A percentile compares a stretch with the other conserved stretches of the same genome.
These are phyloP conservation scores for Staurois parvus DNA, from an alignment of 2,797 vertebrate species.

Conservation along the genomic window DNA sequence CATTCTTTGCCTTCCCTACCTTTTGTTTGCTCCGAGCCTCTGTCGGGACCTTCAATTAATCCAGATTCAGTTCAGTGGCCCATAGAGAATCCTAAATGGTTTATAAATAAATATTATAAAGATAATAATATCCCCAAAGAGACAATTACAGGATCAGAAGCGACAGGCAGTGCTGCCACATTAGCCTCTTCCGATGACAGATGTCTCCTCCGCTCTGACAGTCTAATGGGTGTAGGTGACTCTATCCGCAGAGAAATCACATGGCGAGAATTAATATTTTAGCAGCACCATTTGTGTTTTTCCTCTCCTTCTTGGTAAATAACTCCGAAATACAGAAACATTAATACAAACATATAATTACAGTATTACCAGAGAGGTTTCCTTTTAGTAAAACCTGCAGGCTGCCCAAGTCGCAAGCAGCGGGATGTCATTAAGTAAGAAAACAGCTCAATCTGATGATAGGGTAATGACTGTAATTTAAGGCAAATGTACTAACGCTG, in stretches of 20 bases:
- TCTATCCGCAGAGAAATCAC: background rate
- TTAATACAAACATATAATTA: slow-evolving; percentile 49
- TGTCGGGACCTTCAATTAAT: background rate
- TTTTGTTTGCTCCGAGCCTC: background rate
- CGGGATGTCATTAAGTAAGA: slow-evolving; percentile 40
- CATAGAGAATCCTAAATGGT: background rate
- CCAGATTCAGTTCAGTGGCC: background rate
- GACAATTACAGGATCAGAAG: slow-evolving; percentile 23
- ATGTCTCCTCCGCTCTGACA: background rate
- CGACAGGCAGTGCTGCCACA: background rate
- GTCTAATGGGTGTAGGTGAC: background rate
- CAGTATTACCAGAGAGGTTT: slow-evolving; percentile 4
- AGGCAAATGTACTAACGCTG: slow-evolving; percentile 34
- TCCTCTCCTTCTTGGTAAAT: slow-evolving; percentile 17
- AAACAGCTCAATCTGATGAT: slow-evolving; percentile 48
- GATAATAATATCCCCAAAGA: slow-evolving; percentile 30
- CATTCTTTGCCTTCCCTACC: background rate
- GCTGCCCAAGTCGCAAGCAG: slow-evolving; percentile 16
- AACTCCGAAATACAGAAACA: slow-evolving; percentile 28
- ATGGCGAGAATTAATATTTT: background rate
- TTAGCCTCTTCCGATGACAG: background rate
- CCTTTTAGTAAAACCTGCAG: slow-evolving; percentile 30
- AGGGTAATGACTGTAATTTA: slow-evolving; percentile 42
- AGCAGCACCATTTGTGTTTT: slow-evolving; percentile 7
- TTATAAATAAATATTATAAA: slow-evolving; percentile 28